These are phyloP conservation scores for Pterocles gutturalis DNA, from an alignment of 2,113 vertebrate genomes.

Conservation along the genomic window DNA sequence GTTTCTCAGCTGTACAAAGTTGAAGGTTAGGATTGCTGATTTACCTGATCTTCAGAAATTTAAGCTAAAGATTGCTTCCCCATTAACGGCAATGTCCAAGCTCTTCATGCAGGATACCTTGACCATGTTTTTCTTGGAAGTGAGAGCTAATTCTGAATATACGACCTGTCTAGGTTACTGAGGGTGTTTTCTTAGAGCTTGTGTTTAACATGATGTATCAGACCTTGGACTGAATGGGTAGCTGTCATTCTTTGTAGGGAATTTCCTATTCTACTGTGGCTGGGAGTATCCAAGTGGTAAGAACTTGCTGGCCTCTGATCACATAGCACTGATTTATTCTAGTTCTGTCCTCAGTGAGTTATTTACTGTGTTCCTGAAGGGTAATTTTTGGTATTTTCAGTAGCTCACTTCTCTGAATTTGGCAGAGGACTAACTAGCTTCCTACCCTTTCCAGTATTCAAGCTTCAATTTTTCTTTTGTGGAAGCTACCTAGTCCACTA, in stretches of 20 bases:
- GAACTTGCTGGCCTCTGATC: slow-evolving; percentile 34
- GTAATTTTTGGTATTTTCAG: not conserved
- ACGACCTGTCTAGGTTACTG: not conserved
- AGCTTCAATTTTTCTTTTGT: not conserved
- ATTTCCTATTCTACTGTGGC: slow-evolving; percentile 49
- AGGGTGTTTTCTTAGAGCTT: not conserved
- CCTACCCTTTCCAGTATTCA: not conserved
- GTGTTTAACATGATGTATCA: not conserved
- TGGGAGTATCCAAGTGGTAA: slow-evolving; percentile 43
- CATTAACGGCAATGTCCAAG: rapidly evolving
- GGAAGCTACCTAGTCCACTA: not conserved
- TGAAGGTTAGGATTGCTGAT: not conserved
- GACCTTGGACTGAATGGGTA: not conserved
- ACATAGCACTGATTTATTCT: not conserved
- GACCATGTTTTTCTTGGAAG: not conserved
- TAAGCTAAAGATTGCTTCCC: not conserved
- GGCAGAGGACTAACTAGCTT: not conserved
- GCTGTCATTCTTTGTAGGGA: slow-evolving; percentile 59
- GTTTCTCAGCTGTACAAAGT: not conserved
- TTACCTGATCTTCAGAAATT: not conserved
- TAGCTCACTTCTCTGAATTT: not conserved
- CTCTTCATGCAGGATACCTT: not conserved
- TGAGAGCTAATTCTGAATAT: not conserved
- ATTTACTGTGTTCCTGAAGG: slow-evolving; percentile 42
- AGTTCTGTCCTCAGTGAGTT: not conserved